Conservation (phyloP, 2,888 invertebrate genomes). For the Hypomecis punctinalis region DNA sequence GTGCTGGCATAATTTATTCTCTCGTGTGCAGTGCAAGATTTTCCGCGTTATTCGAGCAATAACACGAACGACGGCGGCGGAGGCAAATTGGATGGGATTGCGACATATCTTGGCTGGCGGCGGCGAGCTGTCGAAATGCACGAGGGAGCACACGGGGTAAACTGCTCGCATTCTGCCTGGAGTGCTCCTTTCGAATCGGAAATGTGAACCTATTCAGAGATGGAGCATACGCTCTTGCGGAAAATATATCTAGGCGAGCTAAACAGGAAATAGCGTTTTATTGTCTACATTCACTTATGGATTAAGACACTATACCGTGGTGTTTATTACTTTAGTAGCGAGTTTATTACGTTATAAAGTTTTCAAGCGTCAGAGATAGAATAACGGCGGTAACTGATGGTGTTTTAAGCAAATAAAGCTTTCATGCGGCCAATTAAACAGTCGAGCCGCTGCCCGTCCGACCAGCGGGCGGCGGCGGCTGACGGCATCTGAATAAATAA, state of each 20-base stretch:
- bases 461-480: slow-evolving; percentile 44
- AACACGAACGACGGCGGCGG: slow-evolving; percentile 65
- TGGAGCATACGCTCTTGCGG: slow-evolving; percentile 48
- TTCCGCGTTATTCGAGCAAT: slow-evolving; percentile 78
- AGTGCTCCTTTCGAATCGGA: slow-evolving; percentile 64
- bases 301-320: slow-evolving; percentile 19
- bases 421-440: slow-evolving; percentile 59
- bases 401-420: slow-evolving; percentile 58
- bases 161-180: slow-evolving; percentile 71
- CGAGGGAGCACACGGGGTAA: slow-evolving; percentile 70
- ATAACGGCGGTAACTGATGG: slow-evolving; percentile 40
- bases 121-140: slow-evolving; percentile 75
- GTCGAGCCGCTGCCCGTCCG: slow-evolving; percentile 43
- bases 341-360: slow-evolving; percentile 32
- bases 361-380: slow-evolving; percentile 25
- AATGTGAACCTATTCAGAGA: slow-evolving; percentile 67
- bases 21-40: slow-evolving; percentile 71
- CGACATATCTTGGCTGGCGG: slow-evolving; percentile 78
- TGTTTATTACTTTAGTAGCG: slow-evolving; percentile 21
- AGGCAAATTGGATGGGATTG: slow-evolving; percentile 82
- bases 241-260: slow-evolving; percentile 26
- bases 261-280: slow-evolving; percentile 29
- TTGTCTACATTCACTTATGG: slow-evolving; percentile 16
- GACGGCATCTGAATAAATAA: slow-evolving; percentile 57
- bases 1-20: slow-evolving; percentile 74